Base-by-base conservation (phyloP, 2,888 invertebrate genomes). In the Subacronicta megacephala region DNA sequence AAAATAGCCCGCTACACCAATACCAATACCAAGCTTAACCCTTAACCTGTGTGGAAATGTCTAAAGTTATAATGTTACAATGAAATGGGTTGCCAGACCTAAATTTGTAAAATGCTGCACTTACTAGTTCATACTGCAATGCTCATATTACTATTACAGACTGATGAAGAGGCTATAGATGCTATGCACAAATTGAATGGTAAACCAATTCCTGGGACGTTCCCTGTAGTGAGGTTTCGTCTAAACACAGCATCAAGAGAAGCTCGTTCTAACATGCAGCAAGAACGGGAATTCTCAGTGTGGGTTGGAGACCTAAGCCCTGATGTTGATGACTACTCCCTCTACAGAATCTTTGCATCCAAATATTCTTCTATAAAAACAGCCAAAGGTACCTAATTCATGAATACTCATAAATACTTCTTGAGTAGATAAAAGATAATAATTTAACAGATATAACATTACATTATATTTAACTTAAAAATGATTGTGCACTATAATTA, bases 181-280 rank as follows among this genome's bases (percentile, higher is more conserved):
- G 97, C 98, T 0, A 98, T 99, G 97, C 98, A 99, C 85, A 98
- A 98, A 89, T 92, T 99, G 10, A 99, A 99, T 91, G 99, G 99
- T 10, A 99, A 99, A 93, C 96, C 98, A 3, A 98, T 99, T 62
- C 99, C 99, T 2, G 98, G 98, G 60, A 98, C 98, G 70, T 97
- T 96, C 88, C 98, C 98, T 1, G 97, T 97, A 12, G 96, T 96
- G 0, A 89, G 96, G 29, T 99, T 98, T 86, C 96, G 98, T 52
- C 90, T 99, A 43, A 99, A 99, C 82, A 98, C 98, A 75, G 98
- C 98, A 3, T 98, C 98, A 72, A 96, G 98, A 62, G 97, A 94
- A 56, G 94, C 94, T 1, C 82, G 94, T 7, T 81, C 89, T 0
- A 93, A 90, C 45, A 89, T 93, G 85, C 94, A 93, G 57, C 95